Evolutionary conservation across 2,113 vertebrate genomes (phyloP), one percentile per base, ranked within the genome.

Genomic region (Coregonus clupeaformis): DNA sequence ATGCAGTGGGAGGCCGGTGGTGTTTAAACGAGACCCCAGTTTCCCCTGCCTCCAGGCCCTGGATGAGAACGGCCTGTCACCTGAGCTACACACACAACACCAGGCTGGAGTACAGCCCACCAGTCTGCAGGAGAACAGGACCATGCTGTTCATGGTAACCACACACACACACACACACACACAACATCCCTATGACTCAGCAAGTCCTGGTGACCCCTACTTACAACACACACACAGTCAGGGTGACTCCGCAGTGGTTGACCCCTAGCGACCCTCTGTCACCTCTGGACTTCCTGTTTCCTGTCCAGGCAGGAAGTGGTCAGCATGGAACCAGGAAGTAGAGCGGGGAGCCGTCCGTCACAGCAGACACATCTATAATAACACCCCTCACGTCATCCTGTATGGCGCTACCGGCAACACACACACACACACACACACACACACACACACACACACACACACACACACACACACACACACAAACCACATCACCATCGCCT

Each of bases 121-220:
- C 71, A 97, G 97, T 77, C 95, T 97, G 14, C 95, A 94, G 84
- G 96, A 96, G 86, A 99, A 99, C 91, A 93, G 97, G 85, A 98
- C 97, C 25, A 99, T 99, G 98, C 90, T 99, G 66, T 99, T 99
- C 66, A 99, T 90, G 94, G 98, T 98, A 95, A 7, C 25, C 42
- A 55, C 55, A 45, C 18, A 25, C n/a, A n/a, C n/a, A n/a, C n/a
- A n/a, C n/a, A n/a, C n/a, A n/a, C n/a, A n/a, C 70, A 52, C 1
- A 64, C 25, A 72, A 32, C 25, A 59, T 45, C 47, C 49, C 42
- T 63, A 5, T 72, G 72, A 42, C 24, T 66, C 25, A 62, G 47
- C 57, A 55, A 20, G 13, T 57, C 13, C 3, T 25, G 3, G 13
- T 62, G 14, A 9, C 42, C 24, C 32, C 69, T n/a, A 14, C 29